Evolutionary conservation across 2,888 invertebrate genomes (phyloP).

Genomic region (Eupithecia abbreviata): DNA sequence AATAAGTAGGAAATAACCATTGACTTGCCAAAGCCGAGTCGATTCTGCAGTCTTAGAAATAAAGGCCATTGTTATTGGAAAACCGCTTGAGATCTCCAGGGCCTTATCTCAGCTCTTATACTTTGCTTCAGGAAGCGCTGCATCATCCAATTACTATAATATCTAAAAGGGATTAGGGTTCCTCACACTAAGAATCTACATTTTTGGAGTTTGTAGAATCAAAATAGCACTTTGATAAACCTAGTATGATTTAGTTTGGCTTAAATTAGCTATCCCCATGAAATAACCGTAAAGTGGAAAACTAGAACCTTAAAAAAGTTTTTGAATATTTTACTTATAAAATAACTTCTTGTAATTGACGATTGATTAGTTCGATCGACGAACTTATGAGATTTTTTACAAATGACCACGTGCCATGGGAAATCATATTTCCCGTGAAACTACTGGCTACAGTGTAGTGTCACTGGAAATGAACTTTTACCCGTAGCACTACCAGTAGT

Average conservation of each 20-base stretch:
- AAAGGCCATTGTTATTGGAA: constrained; percentile 4
- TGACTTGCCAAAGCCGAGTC: neutral
- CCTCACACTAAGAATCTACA: neutral
- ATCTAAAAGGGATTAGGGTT: neutral
- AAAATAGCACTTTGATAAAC: neutral
- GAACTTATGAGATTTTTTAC: no score
- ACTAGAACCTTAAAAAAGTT: no score
- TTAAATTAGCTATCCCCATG: no score
- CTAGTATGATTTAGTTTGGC: no score
- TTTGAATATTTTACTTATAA: neutral
- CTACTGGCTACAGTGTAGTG: no score
- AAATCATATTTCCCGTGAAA: no score
- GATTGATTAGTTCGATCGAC: no score
- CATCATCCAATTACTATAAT: constrained; percentile 2
- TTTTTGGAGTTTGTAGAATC: neutral
- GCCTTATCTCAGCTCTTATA: constrained; percentile 8
- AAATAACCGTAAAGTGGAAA: no score
- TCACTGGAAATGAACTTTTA: no score
- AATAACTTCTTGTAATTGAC: neutral
- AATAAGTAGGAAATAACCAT: neutral
- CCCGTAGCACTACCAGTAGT: no score
- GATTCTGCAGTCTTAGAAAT: neutral
- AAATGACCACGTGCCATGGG: no score
- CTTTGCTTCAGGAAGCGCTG: neutral
- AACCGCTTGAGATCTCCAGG: constrained; percentile 15